Evolutionary conservation across 1,140 invertebrate genomes (phyloP), one percentile per base, ranked within the genome.

Genomic region (Littorina saxatilis): DNA sequence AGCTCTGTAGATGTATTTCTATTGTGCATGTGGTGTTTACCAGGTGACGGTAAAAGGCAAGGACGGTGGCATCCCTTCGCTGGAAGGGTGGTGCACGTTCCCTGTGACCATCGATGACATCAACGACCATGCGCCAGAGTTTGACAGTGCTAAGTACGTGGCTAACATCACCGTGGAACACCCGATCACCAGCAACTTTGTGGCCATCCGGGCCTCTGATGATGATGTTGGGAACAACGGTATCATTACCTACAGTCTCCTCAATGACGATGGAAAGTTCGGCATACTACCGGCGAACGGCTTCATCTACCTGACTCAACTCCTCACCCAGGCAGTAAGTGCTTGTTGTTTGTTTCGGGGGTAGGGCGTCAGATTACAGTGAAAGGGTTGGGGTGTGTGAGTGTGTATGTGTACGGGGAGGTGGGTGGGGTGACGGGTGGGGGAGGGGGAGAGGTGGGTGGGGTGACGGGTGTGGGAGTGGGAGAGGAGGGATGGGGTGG

Each of bases 91-190:
- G 73, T 90, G 88, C 77, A 86, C 87, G 20, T 90, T 98, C 13
- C 93, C 94, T 40, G 94, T 99, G 0, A 93, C 94, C 1, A 94
- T 99, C 0, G 89, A 95, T 0, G 97, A 99, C 89, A 95, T 96
- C 87, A 99, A 99, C 91, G 98, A 99, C 91, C 98, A 99, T 90
- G 94, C 95, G 73, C 97, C 97, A 0, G 92, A 95, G 11, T 98
- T 98, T 90, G 95, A 95, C 17, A 94, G 43, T n/a, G 15, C 2
- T 20, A 17, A 37, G 20, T 78, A 78, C n/a, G 23, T 63, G 17
- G n/a, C 37, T 23, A 78, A 78, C 39, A 63, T 78, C 52, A 78
- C 76, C 4, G 4, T 63, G 15, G 58, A 58, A 35, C 5, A 40
- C 13, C 35, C 15, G 35, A 0, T 43, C n/a, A 9, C 27, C 11